Conservation (phyloP, 37 sponge, comb jelly and placozoan species). For the Crambe crambe region DNA sequence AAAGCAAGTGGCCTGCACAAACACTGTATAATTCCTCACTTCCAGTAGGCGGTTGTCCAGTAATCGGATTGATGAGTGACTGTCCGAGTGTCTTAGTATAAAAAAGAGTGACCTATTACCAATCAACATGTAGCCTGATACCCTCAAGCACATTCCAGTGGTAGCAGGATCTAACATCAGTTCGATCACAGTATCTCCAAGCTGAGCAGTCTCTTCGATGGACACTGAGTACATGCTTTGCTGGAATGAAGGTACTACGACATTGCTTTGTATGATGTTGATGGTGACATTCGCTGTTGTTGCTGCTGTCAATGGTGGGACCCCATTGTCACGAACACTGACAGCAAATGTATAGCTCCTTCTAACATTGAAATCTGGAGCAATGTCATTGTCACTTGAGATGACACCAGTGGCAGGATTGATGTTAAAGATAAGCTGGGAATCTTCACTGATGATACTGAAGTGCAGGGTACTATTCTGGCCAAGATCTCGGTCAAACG, state of each 20-base stretch:
- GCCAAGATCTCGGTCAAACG: constrained; percentile 58
- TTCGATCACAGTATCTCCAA: background rate
- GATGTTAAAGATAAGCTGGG: constrained; percentile 34
- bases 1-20: constrained; percentile 9
- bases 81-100: too few relatives aligned
- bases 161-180: too few relatives aligned
- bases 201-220: constrained; percentile 25
- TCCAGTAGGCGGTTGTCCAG: background rate
- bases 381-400: background rate
- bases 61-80: background rate
- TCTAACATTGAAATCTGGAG: constrained; percentile 6
- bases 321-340: constrained; percentile 47
- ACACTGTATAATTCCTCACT: background rate
- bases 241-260: constrained; percentile 7
- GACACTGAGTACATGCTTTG: background rate
- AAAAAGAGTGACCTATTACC: too few relatives aligned
- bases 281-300: constrained; percentile 27
- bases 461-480: constrained; percentile 23
- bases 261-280: constrained; percentile 10
- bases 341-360: constrained; percentile 25
- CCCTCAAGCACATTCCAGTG: too few relatives aligned
- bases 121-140: too few relatives aligned
- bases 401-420: constrained; percentile 35
- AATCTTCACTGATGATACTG: background rate
- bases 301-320: background rate